Conservation (phyloP, 2,888 invertebrate species). For the Eulithis testata region DNA sequence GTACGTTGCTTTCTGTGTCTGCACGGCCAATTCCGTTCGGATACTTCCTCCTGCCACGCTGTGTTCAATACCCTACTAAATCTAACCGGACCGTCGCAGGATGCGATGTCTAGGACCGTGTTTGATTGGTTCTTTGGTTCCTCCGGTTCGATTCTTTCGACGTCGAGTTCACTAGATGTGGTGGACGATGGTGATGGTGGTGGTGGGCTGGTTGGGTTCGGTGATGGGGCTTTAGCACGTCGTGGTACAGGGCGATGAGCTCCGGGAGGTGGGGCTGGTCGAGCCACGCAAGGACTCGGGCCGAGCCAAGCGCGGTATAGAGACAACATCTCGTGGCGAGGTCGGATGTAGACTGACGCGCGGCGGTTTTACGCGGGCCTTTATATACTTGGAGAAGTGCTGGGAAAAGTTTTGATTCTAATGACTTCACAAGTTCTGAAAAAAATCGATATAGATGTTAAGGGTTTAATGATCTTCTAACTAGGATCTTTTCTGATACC, state of each 20-base stretch:
- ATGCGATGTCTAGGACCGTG: conserved; percentile 93
- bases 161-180: conserved; percentile 76
- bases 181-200: conserved; percentile 72
- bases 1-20: conserved; percentile 91
- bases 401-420: conserved; percentile 4
- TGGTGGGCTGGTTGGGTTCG: conserved; percentile 59
- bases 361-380: conserved; percentile 42
- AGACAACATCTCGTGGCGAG: conserved; percentile 71
- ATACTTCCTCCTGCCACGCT: conserved; percentile 85
- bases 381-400: conserved; percentile 49
- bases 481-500: too few species aligned
- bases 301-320: conserved; percentile 82
- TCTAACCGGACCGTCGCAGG: conserved; percentile 95
- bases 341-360: conserved; percentile 53
- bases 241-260: conserved; percentile 77
- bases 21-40: conserved; percentile 91
- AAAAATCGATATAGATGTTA: too few species aligned
- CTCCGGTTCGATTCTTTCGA: conserved; percentile 68
- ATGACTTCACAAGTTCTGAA: too few species aligned
- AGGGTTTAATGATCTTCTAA: too few species aligned
- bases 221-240: conserved; percentile 67
- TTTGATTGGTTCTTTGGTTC: conserved; percentile 53
- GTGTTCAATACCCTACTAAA: conserved; percentile 93
- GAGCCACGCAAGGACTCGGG: conserved; percentile 75
- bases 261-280: conserved; percentile 78